These are phyloP conservation scores for Musca vetustissima DNA, from an alignment of 1,140 invertebrate species.

Conservation along the genomic window DNA sequence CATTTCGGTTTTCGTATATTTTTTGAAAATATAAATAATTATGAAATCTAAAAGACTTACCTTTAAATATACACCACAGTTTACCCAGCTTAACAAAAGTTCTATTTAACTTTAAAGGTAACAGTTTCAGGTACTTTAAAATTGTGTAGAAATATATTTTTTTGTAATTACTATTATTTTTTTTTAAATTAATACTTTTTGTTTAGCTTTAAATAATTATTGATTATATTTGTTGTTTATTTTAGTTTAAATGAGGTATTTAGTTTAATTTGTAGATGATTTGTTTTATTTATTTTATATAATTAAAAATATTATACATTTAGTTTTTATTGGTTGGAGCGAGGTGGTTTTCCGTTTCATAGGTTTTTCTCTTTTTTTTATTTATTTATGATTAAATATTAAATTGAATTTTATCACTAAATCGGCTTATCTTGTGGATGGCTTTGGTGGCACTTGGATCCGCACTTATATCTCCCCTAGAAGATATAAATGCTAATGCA, in stretches of 20 bases:
- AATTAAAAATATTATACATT: not conserved
- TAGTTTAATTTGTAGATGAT: not conserved
- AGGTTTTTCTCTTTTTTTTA: not conserved
- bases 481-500: constrained; percentile 40
- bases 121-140: constrained; percentile 29
- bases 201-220: too few species aligned
- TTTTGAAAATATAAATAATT: too few species aligned
- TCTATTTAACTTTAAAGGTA: constrained; percentile 14
- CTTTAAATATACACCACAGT: constrained; percentile 50
- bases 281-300: not conserved
- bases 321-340: not conserved
- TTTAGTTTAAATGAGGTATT: constrained; percentile 16
- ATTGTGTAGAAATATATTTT: constrained; percentile 26
- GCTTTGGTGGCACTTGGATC: too few species aligned
- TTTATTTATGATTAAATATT: too few species aligned
- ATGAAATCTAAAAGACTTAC: constrained; percentile 32
- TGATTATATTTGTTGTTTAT: constrained; percentile 12
- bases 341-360: not conserved
- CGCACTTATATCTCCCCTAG: too few species aligned
- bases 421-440: too few species aligned
- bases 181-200: too few species aligned
- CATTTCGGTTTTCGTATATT: too few species aligned
- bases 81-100: constrained; percentile 51
- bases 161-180: not conserved
- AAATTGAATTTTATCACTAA: too few species aligned